phyloP scores from a whole-genome alignment of 2,888 invertebrate genomes.

The Tholera decimalis region DNA sequence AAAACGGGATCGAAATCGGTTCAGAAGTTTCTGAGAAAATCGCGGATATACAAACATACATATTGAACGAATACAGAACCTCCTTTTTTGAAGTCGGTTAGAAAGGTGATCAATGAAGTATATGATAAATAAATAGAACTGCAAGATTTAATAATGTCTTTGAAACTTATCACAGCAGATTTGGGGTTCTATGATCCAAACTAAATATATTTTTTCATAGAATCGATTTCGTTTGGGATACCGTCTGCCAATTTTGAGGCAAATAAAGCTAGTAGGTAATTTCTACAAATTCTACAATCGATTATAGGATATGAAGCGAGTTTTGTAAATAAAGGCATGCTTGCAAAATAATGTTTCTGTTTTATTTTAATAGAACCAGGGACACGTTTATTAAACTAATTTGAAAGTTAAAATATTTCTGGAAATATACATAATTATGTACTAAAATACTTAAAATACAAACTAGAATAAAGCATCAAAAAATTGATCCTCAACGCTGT shows the following conservation, averaged over 20 bases:
- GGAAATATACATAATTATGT: too few relatives aligned
- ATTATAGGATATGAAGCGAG: not conserved
- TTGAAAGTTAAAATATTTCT: too few relatives aligned
- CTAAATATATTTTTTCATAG: constrained; percentile 22
- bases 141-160: constrained; percentile 9
- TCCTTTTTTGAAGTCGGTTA: too few relatives aligned
- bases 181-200: constrained; percentile 33
- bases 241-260: constrained; percentile 26
- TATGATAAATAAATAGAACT: not conserved
- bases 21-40: too few relatives aligned
- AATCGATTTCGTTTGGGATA: constrained; percentile 9
- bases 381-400: too few relatives aligned
- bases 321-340: not conserved
- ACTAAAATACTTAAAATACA: too few relatives aligned
- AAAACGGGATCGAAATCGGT: too few relatives aligned
- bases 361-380: not conserved
- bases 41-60: too few relatives aligned
- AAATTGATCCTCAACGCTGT: too few relatives aligned
- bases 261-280: constrained; percentile 24
- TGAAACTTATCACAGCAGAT: constrained; percentile 22
- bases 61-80: too few relatives aligned
- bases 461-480: too few relatives aligned
- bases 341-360: not conserved
- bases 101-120: too few relatives aligned
- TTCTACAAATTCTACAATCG: constrained; percentile 5